Base-by-base conservation (phyloP, 2,888 invertebrate species). In the Oligia fasciuncula region DNA sequence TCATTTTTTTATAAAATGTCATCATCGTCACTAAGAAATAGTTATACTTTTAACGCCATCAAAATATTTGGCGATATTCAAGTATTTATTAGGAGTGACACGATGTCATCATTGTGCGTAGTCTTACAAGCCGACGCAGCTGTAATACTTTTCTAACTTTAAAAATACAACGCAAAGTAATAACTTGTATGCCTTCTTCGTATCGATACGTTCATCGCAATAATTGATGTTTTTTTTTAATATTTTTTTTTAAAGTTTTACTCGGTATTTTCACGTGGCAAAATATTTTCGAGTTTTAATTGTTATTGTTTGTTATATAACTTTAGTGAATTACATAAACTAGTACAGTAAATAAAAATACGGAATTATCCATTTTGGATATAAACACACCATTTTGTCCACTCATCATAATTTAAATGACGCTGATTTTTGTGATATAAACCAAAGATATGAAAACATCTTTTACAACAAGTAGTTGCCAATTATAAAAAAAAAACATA, bases 171-270 rank as follows among this genome's bases (percentile, higher is more conserved):
- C 89, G 79, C 81, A 90, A 86, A 89, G 89, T 89, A 89, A 89
- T 89, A 89, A 89, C 74, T 83, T 84, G 83, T 80, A 88, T 89
- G 89, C 89, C 89, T 90, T 90, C 81, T 86, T 87, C 80, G 82
- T 89, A 89, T 83, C 79, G 86, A 85, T 87, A 87, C 62, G 80
- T 88, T 87, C 81, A 85, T 85, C 79, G 89, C 90, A 90, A 89
- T 89, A 90, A 90, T 89, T 85, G 82, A 81, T 90, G 89, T 88
- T 80, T 81, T 29, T 29, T 29, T 80, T 83, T 75, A 74, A 81
- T 85, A 78, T 83, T 83, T 85, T 85, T 87, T 73, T 70, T 70
- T 80, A 23, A 76, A 73, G 73, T 67, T 86, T 85, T 81, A 84
- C 76, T 85, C 74, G 80, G 68, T 83, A 84, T 85, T 83, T 85